Percentiles rank a stretch among this genome's conserved stretches.
phyloP scores from a whole-genome alignment of 1,140 invertebrate genomes.

The Aradophagus sp. region DNA sequence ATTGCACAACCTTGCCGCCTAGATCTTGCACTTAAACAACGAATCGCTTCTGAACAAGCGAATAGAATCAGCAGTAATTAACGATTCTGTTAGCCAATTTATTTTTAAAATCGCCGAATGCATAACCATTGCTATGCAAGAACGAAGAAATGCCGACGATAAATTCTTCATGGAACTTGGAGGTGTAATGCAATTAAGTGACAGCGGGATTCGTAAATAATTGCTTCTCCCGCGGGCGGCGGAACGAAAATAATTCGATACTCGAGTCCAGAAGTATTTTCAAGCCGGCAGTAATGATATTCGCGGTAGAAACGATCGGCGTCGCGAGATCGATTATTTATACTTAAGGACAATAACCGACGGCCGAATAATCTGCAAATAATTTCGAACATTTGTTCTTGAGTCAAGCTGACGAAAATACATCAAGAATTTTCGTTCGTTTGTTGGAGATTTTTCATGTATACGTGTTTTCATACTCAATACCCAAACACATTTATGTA shows the following conservation, averaged over 20 bases:
- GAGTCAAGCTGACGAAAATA: no score
- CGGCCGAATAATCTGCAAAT: conserved; percentile 29
- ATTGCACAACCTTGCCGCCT: no score
- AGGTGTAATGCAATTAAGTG: conserved; percentile 35
- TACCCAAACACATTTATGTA: no score
- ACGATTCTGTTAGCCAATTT: conserved; percentile 7
- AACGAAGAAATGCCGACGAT: conserved; percentile 22
- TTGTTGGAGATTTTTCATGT: no score
- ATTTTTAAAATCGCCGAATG: conserved; percentile 20
- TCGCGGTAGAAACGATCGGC: conserved; percentile 29
- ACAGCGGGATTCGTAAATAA: conserved; percentile 30
- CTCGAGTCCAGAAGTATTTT: conserved; percentile 48
- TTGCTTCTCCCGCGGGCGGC: conserved; percentile 24
- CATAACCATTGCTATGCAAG: conserved; percentile 22
- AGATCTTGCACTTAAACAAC: no score
- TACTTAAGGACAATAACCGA: conserved; percentile 42
- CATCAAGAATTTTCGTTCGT: no score
- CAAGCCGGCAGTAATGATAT: conserved; percentile 35
- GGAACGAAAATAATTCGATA: conserved; percentile 51
- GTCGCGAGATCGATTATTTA: conserved; percentile 43
- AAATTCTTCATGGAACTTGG: conserved; percentile 30
- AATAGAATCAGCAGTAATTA: conserved; percentile 13
- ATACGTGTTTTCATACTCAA: no score
- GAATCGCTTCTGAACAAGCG: background rate
- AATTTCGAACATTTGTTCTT: conserved; percentile 44